Evolutionary conservation across 1,140 invertebrate genomes (phyloP).

Genomic region (Meloidogyne hapla): DNA sequence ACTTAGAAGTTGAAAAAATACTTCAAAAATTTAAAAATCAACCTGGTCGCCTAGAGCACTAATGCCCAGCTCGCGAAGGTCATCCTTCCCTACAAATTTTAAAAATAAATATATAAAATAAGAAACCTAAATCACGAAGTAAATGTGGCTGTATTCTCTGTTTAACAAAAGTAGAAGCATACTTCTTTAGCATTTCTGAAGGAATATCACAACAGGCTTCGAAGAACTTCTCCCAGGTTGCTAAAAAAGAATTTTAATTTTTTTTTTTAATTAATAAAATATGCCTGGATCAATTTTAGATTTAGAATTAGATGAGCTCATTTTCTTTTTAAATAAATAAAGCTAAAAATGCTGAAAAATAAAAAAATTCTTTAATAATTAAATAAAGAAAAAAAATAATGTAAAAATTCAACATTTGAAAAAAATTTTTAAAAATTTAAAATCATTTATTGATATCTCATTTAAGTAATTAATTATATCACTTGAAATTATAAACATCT

Average conservation of each 20-base stretch:
- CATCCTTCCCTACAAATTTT: slow-evolving; percentile 31
- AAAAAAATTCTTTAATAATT: neutral
- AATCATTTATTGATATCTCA: neutral
- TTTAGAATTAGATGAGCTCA: neutral
- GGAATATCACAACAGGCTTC: slow-evolving; percentile 30
- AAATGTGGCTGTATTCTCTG: slow-evolving; percentile 6
- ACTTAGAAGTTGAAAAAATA: neutral
- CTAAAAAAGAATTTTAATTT: slow-evolving; percentile 24
- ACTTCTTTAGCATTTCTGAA: slow-evolving; percentile 22
- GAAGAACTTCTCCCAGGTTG: slow-evolving; percentile 29
- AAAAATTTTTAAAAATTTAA: neutral
- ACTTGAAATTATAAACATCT: no score
- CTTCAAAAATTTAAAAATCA: neutral
- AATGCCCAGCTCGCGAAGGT: slow-evolving; percentile 32
- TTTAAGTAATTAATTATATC: no score
- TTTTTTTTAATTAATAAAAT: neutral
- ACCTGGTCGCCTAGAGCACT: slow-evolving; percentile 38
- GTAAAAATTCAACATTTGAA: neutral
- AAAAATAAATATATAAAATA: neutral
- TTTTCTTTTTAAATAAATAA: neutral
- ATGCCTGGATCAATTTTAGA: slow-evolving; percentile 3
- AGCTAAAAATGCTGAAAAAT: neutral
- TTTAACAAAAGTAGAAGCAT: slow-evolving; percentile 23
- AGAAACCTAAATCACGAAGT: slow-evolving; percentile 4
- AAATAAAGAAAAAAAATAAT: neutral